phyloP scores from a whole-genome alignment of 2,888 invertebrate genomes.

The Branchipolynoe longqiensis region DNA sequence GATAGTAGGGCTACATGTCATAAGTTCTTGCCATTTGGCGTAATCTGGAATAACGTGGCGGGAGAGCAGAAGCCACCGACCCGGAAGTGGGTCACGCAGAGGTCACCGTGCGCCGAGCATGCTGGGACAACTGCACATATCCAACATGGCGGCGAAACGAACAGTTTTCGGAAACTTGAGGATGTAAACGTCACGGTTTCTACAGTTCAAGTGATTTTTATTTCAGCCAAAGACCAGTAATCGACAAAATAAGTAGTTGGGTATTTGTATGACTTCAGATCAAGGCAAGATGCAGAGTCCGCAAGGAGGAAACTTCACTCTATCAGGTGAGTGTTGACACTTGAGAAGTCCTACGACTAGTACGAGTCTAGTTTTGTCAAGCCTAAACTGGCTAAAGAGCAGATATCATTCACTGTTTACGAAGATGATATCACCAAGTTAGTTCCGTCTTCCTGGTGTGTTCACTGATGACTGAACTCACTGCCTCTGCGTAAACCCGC shows the following conservation, averaged over 20 bases:
- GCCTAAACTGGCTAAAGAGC: too few relatives aligned
- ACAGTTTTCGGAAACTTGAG: background rate
- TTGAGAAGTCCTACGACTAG: too few relatives aligned
- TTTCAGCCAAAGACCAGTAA: background rate
- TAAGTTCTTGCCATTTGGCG: too few relatives aligned
- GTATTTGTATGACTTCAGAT: background rate
- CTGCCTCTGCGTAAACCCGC: too few relatives aligned
- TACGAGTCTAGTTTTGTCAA: too few relatives aligned
- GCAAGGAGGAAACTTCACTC: slow-evolving; percentile 25
- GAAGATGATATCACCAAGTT: too few relatives aligned
- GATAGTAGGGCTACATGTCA: too few relatives aligned
- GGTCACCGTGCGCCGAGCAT: background rate
- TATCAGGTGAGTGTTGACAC: slow-evolving; percentile 16
- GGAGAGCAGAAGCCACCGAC: background rate
- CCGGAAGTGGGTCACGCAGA: background rate
- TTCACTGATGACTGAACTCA: too few relatives aligned
- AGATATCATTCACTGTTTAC: too few relatives aligned
- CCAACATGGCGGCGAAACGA: slow-evolving; percentile 45
- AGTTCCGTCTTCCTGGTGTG: too few relatives aligned
- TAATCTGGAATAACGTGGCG: too few relatives aligned
- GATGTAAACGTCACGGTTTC: background rate
- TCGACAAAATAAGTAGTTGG: background rate
- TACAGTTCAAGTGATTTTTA: background rate
- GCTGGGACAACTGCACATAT: background rate
- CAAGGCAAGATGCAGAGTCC: slow-evolving; percentile 47